phyloP scores from a whole-genome alignment of 2,113 vertebrate genomes.

The Tachysurus vachellii region DNA sequence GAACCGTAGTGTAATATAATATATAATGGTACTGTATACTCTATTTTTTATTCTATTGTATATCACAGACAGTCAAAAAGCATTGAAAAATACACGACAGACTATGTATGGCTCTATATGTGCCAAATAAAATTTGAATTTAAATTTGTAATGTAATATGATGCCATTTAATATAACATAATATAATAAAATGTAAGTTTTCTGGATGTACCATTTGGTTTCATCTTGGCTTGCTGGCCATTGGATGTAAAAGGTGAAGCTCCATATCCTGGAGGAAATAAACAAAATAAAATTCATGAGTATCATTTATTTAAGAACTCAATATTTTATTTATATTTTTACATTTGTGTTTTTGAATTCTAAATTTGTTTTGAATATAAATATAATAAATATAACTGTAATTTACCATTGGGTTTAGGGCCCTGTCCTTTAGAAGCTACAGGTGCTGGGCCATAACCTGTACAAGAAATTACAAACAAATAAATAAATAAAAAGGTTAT shows the following conservation, averaged over 20 bases:
- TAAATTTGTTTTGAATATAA: background rate
- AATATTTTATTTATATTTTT: background rate
- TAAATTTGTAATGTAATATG: background rate
- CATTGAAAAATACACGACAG: too few species aligned
- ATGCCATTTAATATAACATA: background rate
- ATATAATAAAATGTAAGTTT: background rate
- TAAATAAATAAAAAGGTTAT: background rate
- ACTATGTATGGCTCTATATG: too few species aligned
- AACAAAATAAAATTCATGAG: background rate
- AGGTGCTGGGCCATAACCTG: background rate
- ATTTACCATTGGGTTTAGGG: background rate
- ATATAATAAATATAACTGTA: background rate
- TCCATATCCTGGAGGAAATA: constrained; percentile 51
- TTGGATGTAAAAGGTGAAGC: constrained; percentile 25
- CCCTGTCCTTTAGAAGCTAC: background rate
- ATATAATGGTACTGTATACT: background rate
- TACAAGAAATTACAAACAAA: background rate
- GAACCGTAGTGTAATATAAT: background rate
- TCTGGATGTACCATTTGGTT: background rate
- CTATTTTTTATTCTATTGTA: too few species aligned
- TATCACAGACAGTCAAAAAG: too few species aligned
- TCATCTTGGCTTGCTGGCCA: background rate
- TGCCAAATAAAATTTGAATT: too few species aligned
- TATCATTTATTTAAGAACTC: background rate
- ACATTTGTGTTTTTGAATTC: background rate